Conservation (phyloP, 2,797 vertebrate genomes). For the Macropus fuliginosus region DNA sequence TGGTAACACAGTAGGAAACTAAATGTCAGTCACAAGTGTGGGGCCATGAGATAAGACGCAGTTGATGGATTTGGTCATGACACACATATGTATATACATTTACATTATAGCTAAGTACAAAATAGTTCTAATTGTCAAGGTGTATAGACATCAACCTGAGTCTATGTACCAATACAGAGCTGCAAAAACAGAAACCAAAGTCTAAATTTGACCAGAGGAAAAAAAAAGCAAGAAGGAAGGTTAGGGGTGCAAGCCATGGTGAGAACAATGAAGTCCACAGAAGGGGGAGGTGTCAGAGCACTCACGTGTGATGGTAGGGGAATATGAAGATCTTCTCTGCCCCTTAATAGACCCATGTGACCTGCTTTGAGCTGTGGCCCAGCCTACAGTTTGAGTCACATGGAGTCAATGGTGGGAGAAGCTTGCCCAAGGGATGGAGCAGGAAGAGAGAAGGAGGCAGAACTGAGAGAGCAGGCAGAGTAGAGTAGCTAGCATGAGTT, state of each 20-base stretch:
- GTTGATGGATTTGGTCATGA: background rate
- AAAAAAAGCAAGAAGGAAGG: background rate
- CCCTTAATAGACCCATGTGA: no score
- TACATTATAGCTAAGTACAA: background rate
- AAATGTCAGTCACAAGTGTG: background rate
- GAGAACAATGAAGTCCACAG: background rate
- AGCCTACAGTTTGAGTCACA: no score
- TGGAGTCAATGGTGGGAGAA: no score
- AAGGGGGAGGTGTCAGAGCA: background rate
- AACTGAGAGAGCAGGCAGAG: no score
- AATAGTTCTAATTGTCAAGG: background rate
- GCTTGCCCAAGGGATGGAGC: no score
- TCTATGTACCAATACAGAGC: background rate
- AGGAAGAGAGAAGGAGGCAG: no score
- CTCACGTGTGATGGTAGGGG: no score
- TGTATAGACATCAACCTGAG: background rate
- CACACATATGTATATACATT: background rate
- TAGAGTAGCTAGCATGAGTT: no score
- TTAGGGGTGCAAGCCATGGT: background rate
- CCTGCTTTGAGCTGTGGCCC: no score
- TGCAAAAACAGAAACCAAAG: background rate
- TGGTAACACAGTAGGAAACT: background rate
- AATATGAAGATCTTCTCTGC: no score
- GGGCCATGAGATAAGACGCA: background rate
- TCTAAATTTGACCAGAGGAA: background rate